A percentile compares a stretch with the other conserved stretches of the same genome.
Evolutionary conservation across 1,140 invertebrate genomes (phyloP).

Genomic region (Drosophila simulans): DNA sequence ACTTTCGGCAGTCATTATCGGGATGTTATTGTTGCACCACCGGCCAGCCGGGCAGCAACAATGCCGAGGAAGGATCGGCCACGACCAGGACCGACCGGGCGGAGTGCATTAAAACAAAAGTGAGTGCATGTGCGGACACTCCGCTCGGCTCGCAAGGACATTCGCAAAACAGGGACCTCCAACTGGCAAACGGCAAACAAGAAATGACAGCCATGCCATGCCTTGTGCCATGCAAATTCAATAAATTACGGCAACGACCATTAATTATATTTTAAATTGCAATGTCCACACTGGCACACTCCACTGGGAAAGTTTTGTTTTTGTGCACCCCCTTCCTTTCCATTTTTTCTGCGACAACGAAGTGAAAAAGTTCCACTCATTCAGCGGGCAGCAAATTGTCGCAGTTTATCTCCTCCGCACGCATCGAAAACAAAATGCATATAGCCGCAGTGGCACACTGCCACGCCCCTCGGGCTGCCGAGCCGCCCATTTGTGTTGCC

Average conservation of each 20-base stretch:
- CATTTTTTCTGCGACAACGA: slow-evolving; percentile 1
- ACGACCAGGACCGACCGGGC: background rate
- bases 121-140: slow-evolving; percentile 45
- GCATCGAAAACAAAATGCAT: slow-evolving; percentile 40
- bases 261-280: slow-evolving; percentile 84
- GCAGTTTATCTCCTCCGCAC: slow-evolving; percentile 76
- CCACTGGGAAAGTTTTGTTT: slow-evolving; percentile 34
- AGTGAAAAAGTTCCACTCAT: slow-evolving; percentile 71
- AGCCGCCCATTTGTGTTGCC: slow-evolving; percentile 35
- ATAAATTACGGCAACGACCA: slow-evolving; percentile 80
- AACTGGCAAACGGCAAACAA: slow-evolving; percentile 51
- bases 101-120: slow-evolving; percentile 59
- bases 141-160: slow-evolving; percentile 13
- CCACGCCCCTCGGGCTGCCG: slow-evolving; percentile 5
- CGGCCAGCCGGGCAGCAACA: slow-evolving; percentile 11
- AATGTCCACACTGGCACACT: slow-evolving; percentile 58
- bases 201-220: slow-evolving; percentile 51
- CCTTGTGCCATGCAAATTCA: slow-evolving; percentile 70
- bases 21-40: slow-evolving; percentile 42
- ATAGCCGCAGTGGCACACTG: slow-evolving; percentile 9
- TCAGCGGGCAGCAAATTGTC: slow-evolving; percentile 79
- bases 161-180: slow-evolving; percentile 15
- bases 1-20: slow-evolving; percentile 78
- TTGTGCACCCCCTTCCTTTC: slow-evolving; percentile 12
- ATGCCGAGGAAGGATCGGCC: background rate